Evolutionary conservation across 2,113 vertebrate species (phyloP), one percentile per base, ranked within the genome.

Genomic region (Strix aluco): DNA sequence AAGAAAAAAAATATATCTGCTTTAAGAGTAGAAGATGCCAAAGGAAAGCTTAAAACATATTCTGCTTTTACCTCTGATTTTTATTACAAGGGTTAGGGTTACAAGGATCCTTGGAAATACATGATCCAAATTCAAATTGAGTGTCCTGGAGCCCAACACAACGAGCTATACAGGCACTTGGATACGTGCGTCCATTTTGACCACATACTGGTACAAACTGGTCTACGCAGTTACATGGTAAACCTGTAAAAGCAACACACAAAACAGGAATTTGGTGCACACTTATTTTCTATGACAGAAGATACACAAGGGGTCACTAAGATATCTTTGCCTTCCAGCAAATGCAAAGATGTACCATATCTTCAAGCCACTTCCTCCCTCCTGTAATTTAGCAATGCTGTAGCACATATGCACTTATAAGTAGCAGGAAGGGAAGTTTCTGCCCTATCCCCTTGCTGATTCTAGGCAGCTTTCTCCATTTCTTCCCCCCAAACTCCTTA

Each of bases 191-290:
- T 27, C 99, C 99, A 5, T 99, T 99, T 7, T 98, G 98, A 18
- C 99, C 99, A 83, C 99, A 99, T 9, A 99, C 99, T 0, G 99
- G 99, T 67, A 99, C 98, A 93, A 99, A 99, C 95, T 98, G 98
- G 94, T 99, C 99, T 0, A 98, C 98, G 65, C 99, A 99, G 95
- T 98, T 99, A 95, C 99, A 99, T 3, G 99, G 99, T 25, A 99
- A 98, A 92, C 99, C 99, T 99, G 96, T 19, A 89, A 92, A 94
- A 92, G 71, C 29, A 86, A 92, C 27, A 94, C 77, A 19, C 29
- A 26, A 5, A 81, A 18, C 44, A 80, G 58, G 22, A 65, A 59
- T 42, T 29, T 44, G 34, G 19, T 32, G 30, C 14, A 72, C 7
- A 9, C 19, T 54, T 38, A 21, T 20, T 49, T 90, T 51, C 63